Evolutionary conservation across 2,888 invertebrate genomes (phyloP).

Genomic region (Mechanitis mazaeus): DNA sequence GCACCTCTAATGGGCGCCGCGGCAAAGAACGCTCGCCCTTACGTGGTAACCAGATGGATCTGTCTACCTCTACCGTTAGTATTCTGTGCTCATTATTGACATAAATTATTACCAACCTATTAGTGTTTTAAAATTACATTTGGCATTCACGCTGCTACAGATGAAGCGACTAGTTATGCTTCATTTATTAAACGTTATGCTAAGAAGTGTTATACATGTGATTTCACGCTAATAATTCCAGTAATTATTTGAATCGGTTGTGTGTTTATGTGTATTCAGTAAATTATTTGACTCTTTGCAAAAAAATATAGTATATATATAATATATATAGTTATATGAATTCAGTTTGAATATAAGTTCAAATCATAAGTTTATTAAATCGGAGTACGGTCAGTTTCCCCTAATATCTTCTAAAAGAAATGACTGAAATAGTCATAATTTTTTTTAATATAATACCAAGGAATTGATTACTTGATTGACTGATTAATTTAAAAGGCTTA

Average conservation of each 20-base stretch:
- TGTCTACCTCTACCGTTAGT: conserved; percentile 63
- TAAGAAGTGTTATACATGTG: conserved; percentile 7
- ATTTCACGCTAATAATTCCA: conserved; percentile 7
- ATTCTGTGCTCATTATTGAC: conserved; percentile 5
- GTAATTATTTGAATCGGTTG: conserved; percentile 3
- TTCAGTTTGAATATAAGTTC: too few relatives aligned
- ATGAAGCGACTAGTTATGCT: background rate
- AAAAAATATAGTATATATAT: too few relatives aligned
- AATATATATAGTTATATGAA: too few relatives aligned
- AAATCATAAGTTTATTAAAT: too few relatives aligned
- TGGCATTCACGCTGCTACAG: background rate
- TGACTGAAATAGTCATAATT: too few relatives aligned
- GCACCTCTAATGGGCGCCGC: conserved; percentile 71
- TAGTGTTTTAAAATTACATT: background rate
- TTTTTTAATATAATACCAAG: too few relatives aligned
- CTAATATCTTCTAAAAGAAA: too few relatives aligned
- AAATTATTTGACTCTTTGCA: too few relatives aligned
- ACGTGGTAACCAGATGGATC: conserved; percentile 72
- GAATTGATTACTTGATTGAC: too few relatives aligned
- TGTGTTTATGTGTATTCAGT: background rate
- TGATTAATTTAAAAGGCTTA: too few relatives aligned
- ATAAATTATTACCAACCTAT: background rate
- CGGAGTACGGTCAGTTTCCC: too few relatives aligned
- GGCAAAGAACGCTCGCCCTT: conserved; percentile 69
- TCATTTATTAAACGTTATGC: conserved; percentile 15